Base-by-base conservation (phyloP, 2,888 invertebrate species). In the Torymus aiolomorphi region DNA sequence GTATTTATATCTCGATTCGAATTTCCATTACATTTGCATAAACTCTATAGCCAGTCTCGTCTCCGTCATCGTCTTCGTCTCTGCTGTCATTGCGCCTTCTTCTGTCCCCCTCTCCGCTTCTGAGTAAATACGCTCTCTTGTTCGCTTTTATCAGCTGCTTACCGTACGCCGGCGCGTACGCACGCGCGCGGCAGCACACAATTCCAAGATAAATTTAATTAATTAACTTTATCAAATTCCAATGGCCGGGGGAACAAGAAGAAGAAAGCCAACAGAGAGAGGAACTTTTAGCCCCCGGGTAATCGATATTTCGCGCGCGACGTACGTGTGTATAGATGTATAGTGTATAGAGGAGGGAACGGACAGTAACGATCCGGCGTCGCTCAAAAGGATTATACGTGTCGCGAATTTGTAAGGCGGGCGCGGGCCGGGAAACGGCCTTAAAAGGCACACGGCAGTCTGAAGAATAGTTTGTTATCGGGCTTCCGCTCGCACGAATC, bases 191-290 rank as follows among this genome's bases (percentile, higher is more conserved):
- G 8, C 42, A 42, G 42, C 42, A 42, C 62, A 69, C 67, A 69
- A 76, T 76, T 12, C 69, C 54, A 49, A 70, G 70, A 70, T 76
- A 63, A 76, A 76, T 76, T 76, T 70, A 70, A 70, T 76, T 70
- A 76, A 76, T 76, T 76, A 76, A 76, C 76, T 76, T 76, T 62
- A 61, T 59, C 75, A 75, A 59, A 66, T 56, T 57, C 42, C 42
- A 42, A 42, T 42, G 42, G 42, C 42, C 1, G 8, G 42, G 42
- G 42, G 49, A 57, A 52, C 16, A 2, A 16, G 54, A 16, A 31
- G 61, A 10, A 31, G 24, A 14, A 24, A 51, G 63, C n/a, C 10
- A 2, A 5, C 5, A 16, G 42, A 59, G 16, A 8, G 59, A 12
- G 49, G 42, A 14, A 18, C 49, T n/a, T n/a, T 57, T 42, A 57